Conservation (phyloP, 2,113 vertebrate genomes). For the Planiliza haematocheilus region DNA sequence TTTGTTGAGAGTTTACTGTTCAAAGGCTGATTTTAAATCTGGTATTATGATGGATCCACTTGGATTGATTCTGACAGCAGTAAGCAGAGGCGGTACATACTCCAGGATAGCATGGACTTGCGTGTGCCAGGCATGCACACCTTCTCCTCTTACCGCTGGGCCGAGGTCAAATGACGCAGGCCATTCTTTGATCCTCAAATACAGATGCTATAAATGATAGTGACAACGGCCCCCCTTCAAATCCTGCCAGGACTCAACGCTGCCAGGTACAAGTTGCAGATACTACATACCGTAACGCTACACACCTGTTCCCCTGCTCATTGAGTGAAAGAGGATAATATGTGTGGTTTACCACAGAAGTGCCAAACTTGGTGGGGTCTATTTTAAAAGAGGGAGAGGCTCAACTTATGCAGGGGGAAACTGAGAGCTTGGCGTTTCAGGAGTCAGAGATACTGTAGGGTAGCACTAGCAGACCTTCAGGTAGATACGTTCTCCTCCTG, state of each 20-base stretch:
- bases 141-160: conserved; percentile 63
- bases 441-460: conserved; percentile 13
- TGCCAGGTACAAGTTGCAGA: conserved; percentile 59
- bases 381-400: conserved; percentile 61
- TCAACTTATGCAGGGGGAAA: conserved; percentile 14
- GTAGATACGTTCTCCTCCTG: background rate
- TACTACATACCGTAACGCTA: conserved; percentile 2
- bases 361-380: conserved; percentile 66
- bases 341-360: conserved; percentile 13
- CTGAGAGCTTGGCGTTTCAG: conserved; percentile 33
- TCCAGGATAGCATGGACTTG: conserved; percentile 10
- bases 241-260: conserved; percentile 13
- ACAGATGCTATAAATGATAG: conserved; percentile 61
- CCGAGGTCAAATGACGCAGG: conserved; percentile 54
- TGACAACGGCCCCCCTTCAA: conserved; percentile 39
- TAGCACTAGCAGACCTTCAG: background rate
- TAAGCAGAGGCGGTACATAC: conserved; percentile 25
- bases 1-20: conserved; percentile 1
- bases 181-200: conserved; percentile 68
- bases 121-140: conserved; percentile 41
- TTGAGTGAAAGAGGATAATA: conserved; percentile 60
- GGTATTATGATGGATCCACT: conserved; percentile 39
- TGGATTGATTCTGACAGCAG: conserved; percentile 42
- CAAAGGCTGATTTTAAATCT: conserved; percentile 15
- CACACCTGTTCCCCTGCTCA: conserved; percentile 59